phyloP scores from a whole-genome alignment of 2,888 invertebrate species.

The Perizoma flavofasciatum region DNA sequence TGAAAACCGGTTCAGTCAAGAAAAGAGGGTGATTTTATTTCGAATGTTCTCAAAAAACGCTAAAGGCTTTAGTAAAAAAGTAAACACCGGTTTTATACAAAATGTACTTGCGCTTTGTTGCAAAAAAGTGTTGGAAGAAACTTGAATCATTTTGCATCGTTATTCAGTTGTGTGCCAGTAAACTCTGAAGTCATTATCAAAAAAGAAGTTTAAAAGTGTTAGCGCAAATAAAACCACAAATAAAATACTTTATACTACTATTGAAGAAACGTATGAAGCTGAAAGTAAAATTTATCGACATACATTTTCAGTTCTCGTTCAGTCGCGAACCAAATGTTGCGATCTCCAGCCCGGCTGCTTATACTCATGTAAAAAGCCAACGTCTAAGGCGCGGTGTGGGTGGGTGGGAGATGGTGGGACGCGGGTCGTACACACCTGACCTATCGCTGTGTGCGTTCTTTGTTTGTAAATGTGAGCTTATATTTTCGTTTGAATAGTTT shows the following conservation, averaged over 20 bases:
- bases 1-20: constrained; percentile 15
- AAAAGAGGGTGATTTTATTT: constrained; percentile 23
- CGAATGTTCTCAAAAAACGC: constrained; percentile 10
- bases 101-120: constrained; percentile 18
- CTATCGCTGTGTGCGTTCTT: constrained; percentile 46
- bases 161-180: constrained; percentile 8
- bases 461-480: constrained; percentile 61
- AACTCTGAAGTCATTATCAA: neutral
- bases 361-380: constrained; percentile 81
- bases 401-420: constrained; percentile 40
- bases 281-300: too few species aligned
- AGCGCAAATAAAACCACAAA: neutral
- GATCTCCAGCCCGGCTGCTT: constrained; percentile 64
- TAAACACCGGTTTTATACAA: constrained; percentile 22
- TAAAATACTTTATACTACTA: too few species aligned
- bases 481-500: constrained; percentile 83
- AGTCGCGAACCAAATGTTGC: constrained; percentile 54
- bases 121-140: constrained; percentile 18
- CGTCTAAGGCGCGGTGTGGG: constrained; percentile 75
- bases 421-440: constrained; percentile 64
- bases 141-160: neutral
- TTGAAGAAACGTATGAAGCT: too few species aligned
- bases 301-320: constrained; percentile 4
- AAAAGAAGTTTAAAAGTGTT: neutral
- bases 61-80: constrained; percentile 9